Base-by-base conservation (phyloP, 1,140 invertebrate species). In the Triops longicaudatus region DNA sequence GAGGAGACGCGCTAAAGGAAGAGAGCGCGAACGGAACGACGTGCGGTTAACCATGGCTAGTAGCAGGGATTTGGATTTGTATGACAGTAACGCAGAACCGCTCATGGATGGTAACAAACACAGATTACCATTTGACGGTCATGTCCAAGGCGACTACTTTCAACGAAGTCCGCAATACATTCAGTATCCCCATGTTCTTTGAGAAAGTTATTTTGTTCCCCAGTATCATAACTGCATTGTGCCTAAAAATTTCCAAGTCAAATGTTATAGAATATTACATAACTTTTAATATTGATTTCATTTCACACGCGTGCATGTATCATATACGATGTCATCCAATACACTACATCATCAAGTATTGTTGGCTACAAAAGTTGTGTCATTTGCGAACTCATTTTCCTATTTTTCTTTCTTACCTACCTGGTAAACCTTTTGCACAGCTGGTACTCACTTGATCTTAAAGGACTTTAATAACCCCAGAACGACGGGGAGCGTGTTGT, bases 11-110 rank as follows among this genome's bases (percentile, higher is more conserved):
- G 14, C 50, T 2, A 17, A 9, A 3, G 50, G 17, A 63, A 17
- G 50, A 17, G 17, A 63, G 50, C 50, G 50, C 22, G 50, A 63
- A 17, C 14, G 50, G 2, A 63, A 63, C 17, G 50, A 63, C 10
- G 50, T 63, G 50, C 50, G 22, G 14, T 22, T 22, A 63, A 22
- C 50, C 14, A 63, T 63, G 22, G 22, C 17, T 63, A 63, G 22
- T 22, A 63, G 50, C 50, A 63, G 50, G 50, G 50, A 63, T 22
- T n/a, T 63, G 50, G 50, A 63, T 63, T 63, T 63, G 50, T 63
- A 63, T 22, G n/a, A 63, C 14, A 22, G 50, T 9, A 63, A 63
- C 50, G 50, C 50, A 63, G 50, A 63, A 2, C 50, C 50, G 50
- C 50, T 63, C 4, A 63, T 63, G 50, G n/a, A 63, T 22, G 22